phyloP scores from a whole-genome alignment of 2,888 invertebrate genomes.

The Julus scandinavius region DNA sequence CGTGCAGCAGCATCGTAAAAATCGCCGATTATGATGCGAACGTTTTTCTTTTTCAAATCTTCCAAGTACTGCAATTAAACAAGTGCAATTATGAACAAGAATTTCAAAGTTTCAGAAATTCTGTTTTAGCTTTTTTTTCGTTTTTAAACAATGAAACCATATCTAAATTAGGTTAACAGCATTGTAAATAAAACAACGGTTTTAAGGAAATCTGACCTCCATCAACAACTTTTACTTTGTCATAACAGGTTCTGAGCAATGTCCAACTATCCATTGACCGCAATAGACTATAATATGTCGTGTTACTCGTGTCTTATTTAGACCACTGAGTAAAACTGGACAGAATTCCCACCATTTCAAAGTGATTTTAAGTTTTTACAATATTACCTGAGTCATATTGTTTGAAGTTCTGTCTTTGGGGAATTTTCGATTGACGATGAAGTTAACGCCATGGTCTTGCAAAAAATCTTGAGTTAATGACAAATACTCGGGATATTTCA shows the following conservation, averaged over 20 bases:
- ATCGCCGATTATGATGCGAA: slow-evolving; percentile 82
- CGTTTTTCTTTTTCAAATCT: slow-evolving; percentile 74
- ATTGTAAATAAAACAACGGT: no score
- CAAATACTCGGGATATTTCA: slow-evolving; percentile 81
- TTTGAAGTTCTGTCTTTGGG: slow-evolving; percentile 71
- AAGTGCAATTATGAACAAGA: no score
- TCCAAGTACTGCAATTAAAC: slow-evolving; percentile 71
- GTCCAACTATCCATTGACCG: no score
- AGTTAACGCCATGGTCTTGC: slow-evolving; percentile 72
- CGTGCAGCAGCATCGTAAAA: slow-evolving; percentile 75
- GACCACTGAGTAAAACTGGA: background rate
- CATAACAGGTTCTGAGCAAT: no score
- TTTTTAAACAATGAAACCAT: no score
- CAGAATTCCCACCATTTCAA: background rate
- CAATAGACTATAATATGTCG: no score
- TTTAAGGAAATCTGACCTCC: no score
- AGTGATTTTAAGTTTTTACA: background rate
- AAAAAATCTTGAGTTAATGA: slow-evolving; percentile 76
- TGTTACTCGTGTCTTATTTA: no score
- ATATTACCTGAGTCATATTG: slow-evolving; percentile 72
- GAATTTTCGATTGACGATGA: slow-evolving; percentile 78
- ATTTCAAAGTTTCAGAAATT: no score
- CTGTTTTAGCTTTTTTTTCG: no score
- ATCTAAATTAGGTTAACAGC: no score
- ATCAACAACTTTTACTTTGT: no score